Base-by-base conservation (phyloP, 1,140 invertebrate species). In the Zelostemma sp. region DNA sequence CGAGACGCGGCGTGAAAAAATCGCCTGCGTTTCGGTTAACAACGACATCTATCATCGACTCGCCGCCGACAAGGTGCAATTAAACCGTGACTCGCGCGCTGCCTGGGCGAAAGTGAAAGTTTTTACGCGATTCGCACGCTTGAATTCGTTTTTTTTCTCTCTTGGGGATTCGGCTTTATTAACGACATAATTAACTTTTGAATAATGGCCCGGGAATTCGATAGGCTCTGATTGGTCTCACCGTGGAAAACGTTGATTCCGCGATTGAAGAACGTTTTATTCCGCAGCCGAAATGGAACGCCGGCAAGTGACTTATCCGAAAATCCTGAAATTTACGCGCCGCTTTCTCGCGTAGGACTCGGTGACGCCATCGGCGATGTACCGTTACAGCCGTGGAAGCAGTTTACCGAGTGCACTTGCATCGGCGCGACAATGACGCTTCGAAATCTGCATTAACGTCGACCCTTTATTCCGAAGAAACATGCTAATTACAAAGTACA, bases 401-500 rank as follows among this genome's bases (percentile, higher is more conserved):
- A 45, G 50, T 33, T 46, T 35, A 43, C 16, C 55, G 33, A 9
- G 55, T 15, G 49, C 49, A 40, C 16, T 53, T 40, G 25, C 14
- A 14, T 15, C 40, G 12, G 31, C 12, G 31, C 11, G 48, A 50
- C 31, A 60, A 56, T 45, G 9, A 31, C 41, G 21, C 50, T 19
- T 57, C 33, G 33, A n/a, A 35, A 6, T 35, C 48, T 48, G 54
- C 60, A 47, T 43, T 43, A 18, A 57, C 45, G 31, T 25, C 6
- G 12, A 25, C 21, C 12, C 35, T 35, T 38, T n/a, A n/a, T 35
- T 14, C 38, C 9, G 40, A 1, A 48, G n/a, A 64, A 79, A 65
- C 51, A 83, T 83, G 81, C 74, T 83, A 19, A 83, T 83, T 73
- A 83, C 81, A 1, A 82, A 83, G 63, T 83, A 78, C 40, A 83